These are phyloP conservation scores for Halocynthia roretzi DNA, from an alignment of 23 tunicate genomes.

Conservation along the genomic window DNA sequence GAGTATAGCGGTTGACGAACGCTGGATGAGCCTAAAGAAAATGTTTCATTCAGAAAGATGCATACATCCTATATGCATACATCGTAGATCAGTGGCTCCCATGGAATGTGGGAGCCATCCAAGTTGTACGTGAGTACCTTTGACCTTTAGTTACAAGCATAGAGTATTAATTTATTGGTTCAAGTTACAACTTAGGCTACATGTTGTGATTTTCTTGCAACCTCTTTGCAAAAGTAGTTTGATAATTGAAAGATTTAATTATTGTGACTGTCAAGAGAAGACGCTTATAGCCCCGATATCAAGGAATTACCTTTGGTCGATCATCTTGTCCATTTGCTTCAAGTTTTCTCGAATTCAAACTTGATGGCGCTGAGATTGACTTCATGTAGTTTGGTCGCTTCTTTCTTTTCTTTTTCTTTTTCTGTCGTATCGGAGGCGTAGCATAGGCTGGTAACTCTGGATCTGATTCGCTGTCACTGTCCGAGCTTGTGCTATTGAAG, in stretches of 20 bases:
- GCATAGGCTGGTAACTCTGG: conserved; percentile 65
- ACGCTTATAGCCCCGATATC: neutral
- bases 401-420: conserved; percentile 54
- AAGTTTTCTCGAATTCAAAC: conserved; percentile 20
- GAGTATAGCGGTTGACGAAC: conserved; percentile 64
- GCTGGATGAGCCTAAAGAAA: conserved; percentile 37
- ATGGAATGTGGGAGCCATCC: no score
- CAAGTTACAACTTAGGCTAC: no score
- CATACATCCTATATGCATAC: no score
- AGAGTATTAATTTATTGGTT: no score
- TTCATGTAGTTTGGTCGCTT: conserved; percentile 55
- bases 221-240: no score
- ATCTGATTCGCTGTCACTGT: conserved; percentile 85
- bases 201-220: no score
- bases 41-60: no score
- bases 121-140: no score
- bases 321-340: conserved; percentile 8
- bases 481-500: conserved; percentile 65
- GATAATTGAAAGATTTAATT: no score
- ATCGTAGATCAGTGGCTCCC: no score
- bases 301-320: conserved; percentile 12
- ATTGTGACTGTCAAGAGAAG: no score
- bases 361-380: conserved; percentile 58
- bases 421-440: conserved; percentile 20
- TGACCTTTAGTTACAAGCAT: no score